Percentiles rank a stretch among this genome's conserved stretches.
These are phyloP conservation scores for Hedya salicella DNA, from an alignment of 2,888 invertebrate species.

Conservation along the genomic window DNA sequence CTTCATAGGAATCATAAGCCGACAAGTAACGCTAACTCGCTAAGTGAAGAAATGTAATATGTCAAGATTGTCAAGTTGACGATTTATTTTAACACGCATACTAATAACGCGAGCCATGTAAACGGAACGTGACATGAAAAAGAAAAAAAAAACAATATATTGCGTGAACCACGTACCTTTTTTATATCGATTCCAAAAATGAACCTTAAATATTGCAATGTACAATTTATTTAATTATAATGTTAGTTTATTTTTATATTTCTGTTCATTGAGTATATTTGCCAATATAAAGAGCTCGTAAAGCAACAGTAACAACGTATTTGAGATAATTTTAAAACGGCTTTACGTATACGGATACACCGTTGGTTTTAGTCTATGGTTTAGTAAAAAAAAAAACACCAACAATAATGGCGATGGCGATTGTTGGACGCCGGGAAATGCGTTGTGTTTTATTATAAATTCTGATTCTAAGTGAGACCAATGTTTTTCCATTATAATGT, in stretches of 20 bases:
- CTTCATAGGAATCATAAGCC: conserved; percentile 58
- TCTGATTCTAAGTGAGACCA: conserved; percentile 67
- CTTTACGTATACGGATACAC: not conserved
- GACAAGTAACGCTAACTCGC: conserved; percentile 25
- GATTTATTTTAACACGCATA: not conserved
- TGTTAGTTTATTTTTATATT: too few species aligned
- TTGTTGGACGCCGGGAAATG: conserved; percentile 53
- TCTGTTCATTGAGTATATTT: too few species aligned
- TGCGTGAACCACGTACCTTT: too few species aligned
- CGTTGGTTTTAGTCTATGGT: conserved; percentile 6
- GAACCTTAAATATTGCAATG: too few species aligned
- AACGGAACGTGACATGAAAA: not conserved
- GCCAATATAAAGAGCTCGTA: conserved; percentile 1
- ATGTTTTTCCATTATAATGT: conserved; percentile 82
- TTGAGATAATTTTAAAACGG: conserved; percentile 2
- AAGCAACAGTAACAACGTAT: not conserved
- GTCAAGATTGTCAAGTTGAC: conserved; percentile 18
- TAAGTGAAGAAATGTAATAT: not conserved
- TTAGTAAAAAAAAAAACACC: conserved; percentile 6
- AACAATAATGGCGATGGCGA: conserved; percentile 39
- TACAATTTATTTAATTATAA: not conserved
- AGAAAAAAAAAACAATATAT: too few species aligned
- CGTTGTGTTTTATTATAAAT: conserved; percentile 54
- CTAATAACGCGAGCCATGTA: not conserved
- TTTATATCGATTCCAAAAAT: too few species aligned